These are phyloP conservation scores for Tinamus guttatus DNA, from an alignment of 2,113 vertebrate genomes.

Conservation along the genomic window DNA sequence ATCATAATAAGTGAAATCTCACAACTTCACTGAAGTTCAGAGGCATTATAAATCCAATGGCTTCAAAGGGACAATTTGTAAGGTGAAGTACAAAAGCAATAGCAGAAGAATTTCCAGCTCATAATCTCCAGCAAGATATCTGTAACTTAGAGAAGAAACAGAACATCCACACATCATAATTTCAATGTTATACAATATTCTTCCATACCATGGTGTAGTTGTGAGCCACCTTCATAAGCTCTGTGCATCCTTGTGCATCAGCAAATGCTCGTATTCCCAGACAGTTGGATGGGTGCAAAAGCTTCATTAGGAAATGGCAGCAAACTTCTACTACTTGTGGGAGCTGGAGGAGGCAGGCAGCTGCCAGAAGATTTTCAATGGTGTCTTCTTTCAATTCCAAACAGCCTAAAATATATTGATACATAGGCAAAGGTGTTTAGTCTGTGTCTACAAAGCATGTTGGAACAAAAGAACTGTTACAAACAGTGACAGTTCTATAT, in stretches of 20 bases:
- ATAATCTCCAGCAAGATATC: not conserved
- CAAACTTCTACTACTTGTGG: slow-evolving; percentile 86
- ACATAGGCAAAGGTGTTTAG: not conserved
- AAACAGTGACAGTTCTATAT: not conserved
- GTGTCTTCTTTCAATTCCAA: slow-evolving; percentile 85
- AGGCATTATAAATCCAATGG: not conserved
- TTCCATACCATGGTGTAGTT: slow-evolving; percentile 85
- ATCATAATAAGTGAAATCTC: not conserved
- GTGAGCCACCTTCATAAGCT: slow-evolving; percentile 85
- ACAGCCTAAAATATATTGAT: slow-evolving; percentile 70
- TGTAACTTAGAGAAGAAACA: not conserved
- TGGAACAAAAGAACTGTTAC: not conserved
- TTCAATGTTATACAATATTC: not conserved
- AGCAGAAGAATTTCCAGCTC: not conserved
- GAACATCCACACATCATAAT: not conserved
- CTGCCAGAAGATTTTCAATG: slow-evolving; percentile 84
- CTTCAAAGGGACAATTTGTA: not conserved
- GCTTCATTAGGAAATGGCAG: slow-evolving; percentile 85
- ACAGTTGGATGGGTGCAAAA: slow-evolving; percentile 85
- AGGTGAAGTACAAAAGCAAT: not conserved
- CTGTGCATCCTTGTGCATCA: slow-evolving; percentile 84
- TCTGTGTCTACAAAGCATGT: not conserved
- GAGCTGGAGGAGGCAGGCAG: slow-evolving; percentile 84
- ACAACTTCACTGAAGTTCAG: not conserved
- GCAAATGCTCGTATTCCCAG: slow-evolving; percentile 85